Evolutionary conservation across 2,888 invertebrate species (phyloP), one percentile per base, ranked within the genome.

Genomic region (Drosophila atripex): DNA sequence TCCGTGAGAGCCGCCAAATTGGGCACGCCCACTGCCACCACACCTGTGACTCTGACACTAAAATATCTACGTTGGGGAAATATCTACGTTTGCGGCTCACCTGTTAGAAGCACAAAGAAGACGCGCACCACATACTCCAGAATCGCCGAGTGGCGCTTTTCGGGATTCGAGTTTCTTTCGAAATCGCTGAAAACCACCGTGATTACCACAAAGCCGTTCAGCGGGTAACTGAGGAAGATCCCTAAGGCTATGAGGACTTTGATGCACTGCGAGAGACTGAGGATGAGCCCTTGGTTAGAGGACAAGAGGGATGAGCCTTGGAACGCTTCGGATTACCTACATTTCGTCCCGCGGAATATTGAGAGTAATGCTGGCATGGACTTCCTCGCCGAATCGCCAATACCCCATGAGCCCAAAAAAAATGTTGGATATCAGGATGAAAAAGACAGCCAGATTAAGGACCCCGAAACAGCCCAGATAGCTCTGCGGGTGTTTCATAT

Each of bases 191-290:
- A 98, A 75, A 98, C 95, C 70, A 99, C 97, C 80, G 97, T 96
- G 94, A 98, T 95, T 0, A 98, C 98, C 9, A 99, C 98, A 92
- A 98, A 99, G 91, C 98, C 97, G 91, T 98, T 98, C 1, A 99
- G 93, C 35, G 96, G 95, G 92, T 98, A 99, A 0, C 98, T 97
- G 76, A 98, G 94, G 93, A 98, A 97, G 63, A 99, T 96, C 12
- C 96, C 96, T 0, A 95, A 91, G 0, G 96, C 96, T 57, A 96
- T 96, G 95, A 95, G 95, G 21, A 95, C 70, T 86, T 96, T 96
- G 0, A 96, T 96, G 7, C 94, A 93, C 88, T 96, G 95, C 0
- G 95, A 96, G 79, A 95, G 92, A 14, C 95, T 95, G 93, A 1
- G 4, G 6, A 11, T 0, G 11, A n/a, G 25, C 1, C 3, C 11